Base-by-base conservation (phyloP, 2,888 invertebrate species). In the Neoaliturus tenellus region DNA sequence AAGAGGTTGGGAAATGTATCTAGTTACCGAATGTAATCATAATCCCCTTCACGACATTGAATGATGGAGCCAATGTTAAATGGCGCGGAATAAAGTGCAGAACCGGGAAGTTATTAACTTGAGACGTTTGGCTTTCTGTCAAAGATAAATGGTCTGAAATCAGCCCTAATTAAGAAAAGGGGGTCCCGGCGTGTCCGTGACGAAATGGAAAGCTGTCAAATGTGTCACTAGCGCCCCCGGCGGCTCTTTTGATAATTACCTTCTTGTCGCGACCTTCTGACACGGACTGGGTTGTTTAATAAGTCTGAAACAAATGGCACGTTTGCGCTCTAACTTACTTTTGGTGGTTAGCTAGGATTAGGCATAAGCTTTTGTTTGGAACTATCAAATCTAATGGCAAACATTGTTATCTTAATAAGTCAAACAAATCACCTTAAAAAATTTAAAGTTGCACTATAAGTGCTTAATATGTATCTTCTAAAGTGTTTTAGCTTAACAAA, bases 121-220 rank as follows among this genome's bases (percentile, higher is more conserved):
- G 67, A n/a, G 25, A 33, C 69, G 69, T 69, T 69, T 69, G 69
- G 23, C 69, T 69, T 69, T 35, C 69, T 35, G 69, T 69, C 69
- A 20, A 69, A 69, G 69, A 69, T 69, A 69, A 69, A 69, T 69
- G 69, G 69, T 69, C 69, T 69, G 69, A 69, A 69, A 69, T 69
- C 69, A 39, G 39, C 69, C 69, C 69, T 69, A 69, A 69, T 69
- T 69, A 69, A 69, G 69, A 39, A 69, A 69, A 17, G 67, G 67
- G 23, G 62, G 51, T 20, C 20, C 17, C n/a, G n/a, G n/a, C 58
- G 58, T 20, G 23, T 35, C 35, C 35, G 69, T 69, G 69, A 69
- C 69, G 69, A 69, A 69, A 69, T 69, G 69, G 23, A 69, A 69
- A 69, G 39, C 69, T 69, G 69, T 69, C 69, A 69, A 69, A 69